phyloP scores from a whole-genome alignment of 92 coral and sea anemone genomes.

The Scolanthus callimorphus region DNA sequence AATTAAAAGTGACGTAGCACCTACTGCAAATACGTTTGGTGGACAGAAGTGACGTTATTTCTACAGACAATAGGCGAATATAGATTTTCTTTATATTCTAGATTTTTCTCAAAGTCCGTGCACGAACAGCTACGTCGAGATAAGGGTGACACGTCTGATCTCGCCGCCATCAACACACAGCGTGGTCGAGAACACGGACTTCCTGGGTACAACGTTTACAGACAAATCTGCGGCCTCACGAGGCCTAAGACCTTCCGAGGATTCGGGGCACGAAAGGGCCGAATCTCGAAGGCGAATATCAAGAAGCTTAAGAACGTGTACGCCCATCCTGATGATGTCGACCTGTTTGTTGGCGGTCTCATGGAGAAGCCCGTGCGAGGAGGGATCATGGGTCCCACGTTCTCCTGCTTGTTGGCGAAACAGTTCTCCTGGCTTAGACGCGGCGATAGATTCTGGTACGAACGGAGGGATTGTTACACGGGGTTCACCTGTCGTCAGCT shows the following conservation, averaged over 20 bases:
- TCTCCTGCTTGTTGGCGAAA: slow-evolving; percentile 18
- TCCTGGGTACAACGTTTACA: slow-evolving; percentile 40
- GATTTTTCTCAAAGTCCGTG: slow-evolving; percentile 38
- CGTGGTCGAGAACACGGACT: slow-evolving; percentile 61
- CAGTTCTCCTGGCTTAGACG: slow-evolving; percentile 21
- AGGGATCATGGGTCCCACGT: slow-evolving; percentile 29
- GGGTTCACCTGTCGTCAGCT: slow-evolving; percentile 30
- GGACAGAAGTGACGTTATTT: no score
- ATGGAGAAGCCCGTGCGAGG: slow-evolving; percentile 17
- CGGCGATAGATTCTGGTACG: slow-evolving; percentile 51
- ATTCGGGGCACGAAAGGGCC: neutral
- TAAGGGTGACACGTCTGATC: slow-evolving; percentile 37
- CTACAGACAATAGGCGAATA: no score
- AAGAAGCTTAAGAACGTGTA: slow-evolving; percentile 11
- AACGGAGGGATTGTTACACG: neutral
- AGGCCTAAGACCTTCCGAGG: slow-evolving; percentile 3
- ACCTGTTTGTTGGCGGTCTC: slow-evolving; percentile 34
- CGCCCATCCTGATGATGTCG: slow-evolving; percentile 22
- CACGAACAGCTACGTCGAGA: slow-evolving; percentile 33
- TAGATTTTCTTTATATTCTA: slow-evolving; percentile 1
- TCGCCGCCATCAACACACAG: slow-evolving; percentile 61
- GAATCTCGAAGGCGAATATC: neutral
- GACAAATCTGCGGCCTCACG: slow-evolving; percentile 17
- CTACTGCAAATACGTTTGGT: no score
- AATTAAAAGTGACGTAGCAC: no score